Percentiles rank a stretch among this genome's conserved stretches.
Conservation (phyloP, 2,888 invertebrate genomes). For the Yponomeuta evonymella region DNA sequence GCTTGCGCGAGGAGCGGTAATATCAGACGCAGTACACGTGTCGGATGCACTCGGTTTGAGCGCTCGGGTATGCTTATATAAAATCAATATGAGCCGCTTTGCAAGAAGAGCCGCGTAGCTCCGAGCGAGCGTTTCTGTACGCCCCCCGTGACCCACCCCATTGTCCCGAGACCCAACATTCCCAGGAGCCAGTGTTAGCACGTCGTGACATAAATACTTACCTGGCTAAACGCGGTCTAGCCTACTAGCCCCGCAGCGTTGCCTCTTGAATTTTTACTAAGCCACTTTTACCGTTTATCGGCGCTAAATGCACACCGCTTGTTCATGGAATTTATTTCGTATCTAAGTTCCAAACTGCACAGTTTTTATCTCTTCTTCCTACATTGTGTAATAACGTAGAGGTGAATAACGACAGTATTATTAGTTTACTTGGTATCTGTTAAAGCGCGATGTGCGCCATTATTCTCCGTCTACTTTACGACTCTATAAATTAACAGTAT, state of each 20-base stretch:
- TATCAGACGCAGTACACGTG: conserved; percentile 26
- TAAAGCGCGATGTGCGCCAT: conserved; percentile 13
- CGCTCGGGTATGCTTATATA: conserved; percentile 34
- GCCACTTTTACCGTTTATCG: conserved; percentile 30
- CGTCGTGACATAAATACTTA: conserved; percentile 64
- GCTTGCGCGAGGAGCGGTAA: conserved; percentile 17
- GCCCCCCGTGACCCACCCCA: conserved; percentile 51
- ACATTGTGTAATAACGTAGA: not conserved
- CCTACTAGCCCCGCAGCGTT: conserved; percentile 21
- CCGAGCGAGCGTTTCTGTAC: conserved; percentile 42
- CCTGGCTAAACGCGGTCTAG: conserved; percentile 52
- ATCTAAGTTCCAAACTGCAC: not conserved
- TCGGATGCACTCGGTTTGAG: conserved; percentile 28
- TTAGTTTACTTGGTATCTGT: conserved; percentile 9
- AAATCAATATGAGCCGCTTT: conserved; percentile 52
- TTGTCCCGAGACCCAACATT: conserved; percentile 33
- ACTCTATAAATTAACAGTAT: conserved; percentile 17
- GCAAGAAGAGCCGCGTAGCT: conserved; percentile 42
- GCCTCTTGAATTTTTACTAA: conserved; percentile 33
- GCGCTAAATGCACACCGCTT: not conserved
- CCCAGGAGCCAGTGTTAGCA: conserved; percentile 55
- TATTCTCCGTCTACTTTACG: conserved; percentile 15
- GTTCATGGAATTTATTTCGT: not conserved
- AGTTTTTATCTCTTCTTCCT: not conserved
- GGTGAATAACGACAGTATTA: conserved; percentile 10